phyloP scores from a whole-genome alignment of 2,888 invertebrate genomes.

The Gandaritis pyraliata region DNA sequence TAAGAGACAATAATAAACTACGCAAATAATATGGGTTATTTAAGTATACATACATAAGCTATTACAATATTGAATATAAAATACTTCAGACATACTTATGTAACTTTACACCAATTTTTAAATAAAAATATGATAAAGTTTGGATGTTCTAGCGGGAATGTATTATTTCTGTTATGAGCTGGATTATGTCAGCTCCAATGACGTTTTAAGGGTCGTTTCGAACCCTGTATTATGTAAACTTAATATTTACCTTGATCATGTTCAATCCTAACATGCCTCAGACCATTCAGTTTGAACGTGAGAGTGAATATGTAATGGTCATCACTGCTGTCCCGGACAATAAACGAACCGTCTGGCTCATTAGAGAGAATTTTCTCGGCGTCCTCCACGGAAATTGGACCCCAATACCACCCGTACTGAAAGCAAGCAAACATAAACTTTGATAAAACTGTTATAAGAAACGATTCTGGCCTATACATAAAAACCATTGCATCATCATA shows the following conservation, averaged over 20 bases:
- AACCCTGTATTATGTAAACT: neutral
- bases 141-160: no score
- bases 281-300: slow-evolving; percentile 95
- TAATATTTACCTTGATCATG: slow-evolving; percentile 94
- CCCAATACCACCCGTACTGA: slow-evolving; percentile 98
- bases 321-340: slow-evolving; percentile 96
- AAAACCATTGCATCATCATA: neutral
- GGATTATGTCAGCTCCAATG: no score
- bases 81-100: no score
- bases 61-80: no score
- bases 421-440: slow-evolving; percentile 40
- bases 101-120: no score
- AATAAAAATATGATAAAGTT: no score
- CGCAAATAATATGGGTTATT: no score
- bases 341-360: slow-evolving; percentile 97
- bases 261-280: slow-evolving; percentile 96
- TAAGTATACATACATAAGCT: no score
- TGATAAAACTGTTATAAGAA: neutral
- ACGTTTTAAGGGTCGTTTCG: no score
- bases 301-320: slow-evolving; percentile 97
- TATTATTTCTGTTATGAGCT: no score
- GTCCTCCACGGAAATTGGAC: slow-evolving; percentile 94
- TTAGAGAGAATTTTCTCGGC: slow-evolving; percentile 96
- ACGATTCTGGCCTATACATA: no score
- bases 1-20: no score